Evolutionary conservation across 2,888 invertebrate genomes (phyloP).

Genomic region (Chrysolina americana): DNA sequence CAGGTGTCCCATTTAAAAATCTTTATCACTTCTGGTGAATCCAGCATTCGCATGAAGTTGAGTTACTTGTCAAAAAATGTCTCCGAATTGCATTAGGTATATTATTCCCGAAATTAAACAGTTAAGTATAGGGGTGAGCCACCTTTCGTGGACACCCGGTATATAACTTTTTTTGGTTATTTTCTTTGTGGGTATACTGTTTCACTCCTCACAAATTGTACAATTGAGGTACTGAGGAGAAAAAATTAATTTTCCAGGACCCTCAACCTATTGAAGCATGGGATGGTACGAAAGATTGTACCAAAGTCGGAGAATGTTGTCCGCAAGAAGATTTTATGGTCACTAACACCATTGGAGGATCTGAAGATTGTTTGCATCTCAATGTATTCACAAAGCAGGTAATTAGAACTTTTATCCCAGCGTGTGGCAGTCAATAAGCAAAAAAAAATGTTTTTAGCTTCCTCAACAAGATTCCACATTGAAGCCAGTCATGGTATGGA

Average conservation of each 20-base stretch:
- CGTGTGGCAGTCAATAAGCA: not conserved
- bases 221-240: too few relatives aligned
- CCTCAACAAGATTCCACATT: constrained; percentile 32
- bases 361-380: constrained; percentile 23
- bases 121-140: too few relatives aligned
- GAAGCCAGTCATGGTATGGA: constrained; percentile 67
- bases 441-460: constrained; percentile 35
- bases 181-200: too few relatives aligned
- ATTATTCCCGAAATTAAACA: too few relatives aligned
- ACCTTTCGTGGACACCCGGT: too few relatives aligned
- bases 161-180: too few relatives aligned
- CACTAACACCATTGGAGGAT: not conserved
- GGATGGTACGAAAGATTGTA: constrained; percentile 7
- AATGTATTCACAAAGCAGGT: constrained; percentile 13
- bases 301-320: constrained; percentile 5
- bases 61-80: too few relatives aligned
- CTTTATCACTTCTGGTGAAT: too few relatives aligned
- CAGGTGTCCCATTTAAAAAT: too few relatives aligned
- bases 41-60: too few relatives aligned
- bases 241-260: not conserved
- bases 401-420: not conserved
- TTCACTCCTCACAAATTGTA: too few relatives aligned
- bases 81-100: too few relatives aligned
- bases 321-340: not conserved
- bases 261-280: constrained; percentile 18